Base-by-base conservation (phyloP, 2,113 vertebrate species). In the Pheucticus melanocephalus region DNA sequence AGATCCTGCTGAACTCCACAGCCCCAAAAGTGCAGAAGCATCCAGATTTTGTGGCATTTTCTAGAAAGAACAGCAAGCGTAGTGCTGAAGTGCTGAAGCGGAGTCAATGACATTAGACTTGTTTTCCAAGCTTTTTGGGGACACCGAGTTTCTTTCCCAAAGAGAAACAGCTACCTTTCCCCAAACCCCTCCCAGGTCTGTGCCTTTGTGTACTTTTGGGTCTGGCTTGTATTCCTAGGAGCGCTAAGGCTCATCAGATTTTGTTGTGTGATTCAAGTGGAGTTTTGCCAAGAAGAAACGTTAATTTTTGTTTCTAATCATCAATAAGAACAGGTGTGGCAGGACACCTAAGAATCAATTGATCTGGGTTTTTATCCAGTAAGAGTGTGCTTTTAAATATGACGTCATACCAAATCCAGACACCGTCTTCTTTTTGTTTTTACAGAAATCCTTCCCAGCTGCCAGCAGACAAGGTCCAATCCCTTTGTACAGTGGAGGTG, bases 321-420 rank as follows among this genome's bases (percentile, higher is more conserved):
- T 95, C 90, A 88, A 64, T 96, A 81, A 68, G 56, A 86, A 69
- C 64, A 78, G 68, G 60, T 73, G 83, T 81, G 80, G 33, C 68
- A 86, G 68, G 40, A 92, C 66, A 95, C 18, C 39, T 90, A 65
- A 40, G 76, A 86, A 90, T 53, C 68, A 48, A 72, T 90, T 80
- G 60, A 81, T 88, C 51, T 84, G 39, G 12, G 9, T 90, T 93
- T 82, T 59, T 88, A 77, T n/a, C 66, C 94, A 92, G 45, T 90
- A 63, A 83, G 59, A 20, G 44, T 78, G 48, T n/a, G 2, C 7
- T 75, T 81, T 93, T 88, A 30, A 73, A n/a, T 65, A 80, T 82
- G 85, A 95, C 53, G 59, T 95, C 66, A 94, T 91, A 83, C 27
- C 54, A 93, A 88, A 95, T 51, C 24, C 56, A 95, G 88, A 83